phyloP scores from a whole-genome alignment of 37 sponge, comb jelly and placozoan genomes.

The Trichoplax adhaerens region DNA sequence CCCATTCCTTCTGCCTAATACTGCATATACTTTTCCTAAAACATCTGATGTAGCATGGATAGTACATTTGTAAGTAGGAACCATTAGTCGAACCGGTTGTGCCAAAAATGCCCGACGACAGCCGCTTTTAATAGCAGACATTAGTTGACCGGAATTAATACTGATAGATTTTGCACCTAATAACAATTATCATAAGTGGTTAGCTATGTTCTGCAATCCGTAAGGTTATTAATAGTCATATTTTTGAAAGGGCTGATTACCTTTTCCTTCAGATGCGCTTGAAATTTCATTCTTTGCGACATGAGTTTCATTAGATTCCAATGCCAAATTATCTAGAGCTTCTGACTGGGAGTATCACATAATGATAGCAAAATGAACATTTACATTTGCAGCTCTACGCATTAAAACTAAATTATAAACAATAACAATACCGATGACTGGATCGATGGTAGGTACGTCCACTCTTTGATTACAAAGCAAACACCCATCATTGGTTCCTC shows the following conservation, averaged over 20 bases:
- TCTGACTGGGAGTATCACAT: not conserved
- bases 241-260: too few relatives aligned
- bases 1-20: constrained; percentile 68
- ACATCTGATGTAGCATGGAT: constrained; percentile 83
- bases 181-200: too few relatives aligned
- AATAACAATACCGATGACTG: too few relatives aligned
- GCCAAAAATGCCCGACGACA: constrained; percentile 66
- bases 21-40: constrained; percentile 74
- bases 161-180: too few relatives aligned
- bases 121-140: constrained; percentile 78
- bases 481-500: constrained; percentile 90
- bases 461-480: constrained; percentile 46
- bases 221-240: too few relatives aligned
- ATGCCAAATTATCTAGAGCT: not conserved
- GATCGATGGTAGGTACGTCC: constrained; percentile 10
- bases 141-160: constrained; percentile 63
- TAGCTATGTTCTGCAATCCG: too few relatives aligned
- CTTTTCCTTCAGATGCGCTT: too few relatives aligned
- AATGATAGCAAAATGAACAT: too few relatives aligned
- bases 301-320: too few relatives aligned
- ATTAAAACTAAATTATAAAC: too few relatives aligned
- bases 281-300: too few relatives aligned
- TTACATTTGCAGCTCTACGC: too few relatives aligned
- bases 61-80: constrained; percentile 79
- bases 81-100: constrained; percentile 74